Evolutionary conservation across 92 coral and sea anemone genomes (phyloP).

Genomic region (Heteractis magnifica): DNA sequence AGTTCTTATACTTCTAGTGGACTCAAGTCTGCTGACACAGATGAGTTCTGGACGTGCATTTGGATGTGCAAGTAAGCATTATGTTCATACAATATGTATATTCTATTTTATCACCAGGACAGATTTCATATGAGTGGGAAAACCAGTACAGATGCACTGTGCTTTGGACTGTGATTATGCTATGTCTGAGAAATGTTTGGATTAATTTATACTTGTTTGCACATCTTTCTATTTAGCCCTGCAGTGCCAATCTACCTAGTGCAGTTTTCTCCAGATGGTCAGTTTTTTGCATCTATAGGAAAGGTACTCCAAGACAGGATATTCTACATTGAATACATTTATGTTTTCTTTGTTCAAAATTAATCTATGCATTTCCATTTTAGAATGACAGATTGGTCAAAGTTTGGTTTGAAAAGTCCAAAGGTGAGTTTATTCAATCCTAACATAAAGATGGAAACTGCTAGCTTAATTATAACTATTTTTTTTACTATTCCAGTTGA

Average conservation of each 20-base stretch:
- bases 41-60: constrained; percentile 76
- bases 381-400: constrained; percentile 90
- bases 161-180: background rate
- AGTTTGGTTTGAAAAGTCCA: constrained; percentile 86
- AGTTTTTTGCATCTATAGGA: constrained; percentile 89
- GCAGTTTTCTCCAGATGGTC: constrained; percentile 91
- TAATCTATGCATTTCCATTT: constrained; percentile 8
- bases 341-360: background rate
- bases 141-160: too few species aligned
- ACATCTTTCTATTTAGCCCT: constrained; percentile 39
- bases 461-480: background rate
- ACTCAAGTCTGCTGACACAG: constrained; percentile 20
- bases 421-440: constrained; percentile 48
- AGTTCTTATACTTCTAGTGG: constrained; percentile 26
- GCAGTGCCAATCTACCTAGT: constrained; percentile 78
- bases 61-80: constrained; percentile 82
- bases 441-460: background rate
- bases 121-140: too few species aligned
- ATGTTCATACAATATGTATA: background rate
- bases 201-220: background rate
- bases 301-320: constrained; percentile 52
- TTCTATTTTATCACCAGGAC: too few species aligned
- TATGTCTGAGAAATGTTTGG: background rate
- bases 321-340: background rate
- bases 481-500: background rate